Percentiles rank a stretch among this genome's conserved stretches.
These are phyloP conservation scores for Myiotriccus ornatus DNA, from an alignment of 2,797 vertebrate genomes.

Conservation along the genomic window DNA sequence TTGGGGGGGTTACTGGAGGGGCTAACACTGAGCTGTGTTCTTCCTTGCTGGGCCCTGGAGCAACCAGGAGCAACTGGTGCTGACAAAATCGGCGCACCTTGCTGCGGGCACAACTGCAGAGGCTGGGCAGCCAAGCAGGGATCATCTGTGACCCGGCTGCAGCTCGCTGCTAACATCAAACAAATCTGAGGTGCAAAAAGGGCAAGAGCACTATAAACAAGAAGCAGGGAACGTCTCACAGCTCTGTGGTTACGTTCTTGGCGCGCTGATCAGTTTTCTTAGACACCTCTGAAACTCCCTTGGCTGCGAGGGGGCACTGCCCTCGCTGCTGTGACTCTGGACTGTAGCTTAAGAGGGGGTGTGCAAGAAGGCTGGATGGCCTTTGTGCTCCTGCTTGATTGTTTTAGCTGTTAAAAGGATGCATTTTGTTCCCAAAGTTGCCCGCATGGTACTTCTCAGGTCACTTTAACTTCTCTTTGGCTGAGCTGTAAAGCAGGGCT, in stretches of 20 bases:
- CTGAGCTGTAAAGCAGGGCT: not conserved
- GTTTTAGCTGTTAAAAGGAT: not conserved
- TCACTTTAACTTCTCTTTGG: not conserved
- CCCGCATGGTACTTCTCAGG: not conserved
- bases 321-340: not conserved
- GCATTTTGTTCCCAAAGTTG: not conserved
- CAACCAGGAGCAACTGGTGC: not conserved
- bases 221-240: fast-evolving
- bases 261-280: fast-evolving
- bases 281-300: not conserved
- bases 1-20: not conserved
- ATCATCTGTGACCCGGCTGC: not conserved
- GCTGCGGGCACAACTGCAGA: not conserved
- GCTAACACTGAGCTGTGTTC: not conserved
- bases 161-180: not conserved
- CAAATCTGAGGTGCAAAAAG: not conserved
- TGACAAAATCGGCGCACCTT: not conserved
- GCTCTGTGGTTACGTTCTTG: not conserved
- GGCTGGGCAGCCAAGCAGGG: not conserved
- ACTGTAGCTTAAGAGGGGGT: not conserved
- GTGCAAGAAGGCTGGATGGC: not conserved
- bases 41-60: not conserved
- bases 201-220: not conserved
- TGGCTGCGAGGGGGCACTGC: not conserved
- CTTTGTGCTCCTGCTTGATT: not conserved